Conservation (phyloP, 2,797 vertebrate genomes). For the Neostethus bicornis region DNA sequence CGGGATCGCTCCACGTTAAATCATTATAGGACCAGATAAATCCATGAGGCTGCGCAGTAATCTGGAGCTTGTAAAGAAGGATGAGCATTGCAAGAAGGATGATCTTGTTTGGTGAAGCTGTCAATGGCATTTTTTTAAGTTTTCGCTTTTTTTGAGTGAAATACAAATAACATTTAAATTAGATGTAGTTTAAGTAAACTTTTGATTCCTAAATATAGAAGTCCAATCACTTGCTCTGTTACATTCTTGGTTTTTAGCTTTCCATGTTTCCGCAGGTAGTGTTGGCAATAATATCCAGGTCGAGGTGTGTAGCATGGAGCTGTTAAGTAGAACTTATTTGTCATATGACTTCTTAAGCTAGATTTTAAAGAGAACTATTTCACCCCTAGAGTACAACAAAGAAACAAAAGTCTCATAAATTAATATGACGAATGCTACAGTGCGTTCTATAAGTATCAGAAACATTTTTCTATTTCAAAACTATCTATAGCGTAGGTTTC, state of each 20-base stretch:
- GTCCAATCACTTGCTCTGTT: neutral
- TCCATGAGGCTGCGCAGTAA: neutral
- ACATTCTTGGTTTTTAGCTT: neutral
- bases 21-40: slow-evolving; percentile 31
- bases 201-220: slow-evolving; percentile 1
- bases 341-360: too few relatives aligned
- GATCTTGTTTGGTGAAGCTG: slow-evolving; percentile 10
- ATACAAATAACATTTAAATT: slow-evolving; percentile 1
- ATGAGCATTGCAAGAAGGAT: neutral
- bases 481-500: too few relatives aligned
- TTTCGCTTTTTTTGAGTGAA: too few relatives aligned
- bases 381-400: too few relatives aligned
- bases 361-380: too few relatives aligned
- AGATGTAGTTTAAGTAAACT: neutral
- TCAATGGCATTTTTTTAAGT: slow-evolving; percentile 9
- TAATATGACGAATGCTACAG: too few relatives aligned
- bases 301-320: too few relatives aligned
- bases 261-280: neutral
- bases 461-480: too few relatives aligned
- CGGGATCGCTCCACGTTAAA: slow-evolving; percentile 13
- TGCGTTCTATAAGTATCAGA: too few relatives aligned
- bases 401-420: too few relatives aligned
- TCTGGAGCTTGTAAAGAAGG: slow-evolving; percentile 8
- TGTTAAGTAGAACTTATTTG: too few relatives aligned
- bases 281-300: too few relatives aligned